Evolutionary conservation across 1,140 invertebrate genomes (phyloP).

Genomic region (Danaus melanippus): DNA sequence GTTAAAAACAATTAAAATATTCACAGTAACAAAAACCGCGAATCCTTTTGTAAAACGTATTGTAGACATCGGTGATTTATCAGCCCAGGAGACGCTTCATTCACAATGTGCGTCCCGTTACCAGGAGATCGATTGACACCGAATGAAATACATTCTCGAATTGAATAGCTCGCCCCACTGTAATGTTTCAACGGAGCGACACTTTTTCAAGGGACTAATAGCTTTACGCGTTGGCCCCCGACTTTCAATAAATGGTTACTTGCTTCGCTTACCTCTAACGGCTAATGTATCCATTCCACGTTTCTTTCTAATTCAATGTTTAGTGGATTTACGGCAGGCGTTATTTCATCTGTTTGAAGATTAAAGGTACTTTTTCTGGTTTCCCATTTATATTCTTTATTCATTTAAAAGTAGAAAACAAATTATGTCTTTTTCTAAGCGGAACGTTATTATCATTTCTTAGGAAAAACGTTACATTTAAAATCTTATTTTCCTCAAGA

Average conservation of each 20-base stretch:
- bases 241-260: constrained; percentile 63
- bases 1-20: no score
- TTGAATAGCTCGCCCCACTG: constrained; percentile 58
- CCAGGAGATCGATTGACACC: constrained; percentile 63
- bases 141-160: constrained; percentile 69
- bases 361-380: constrained; percentile 14
- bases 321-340: constrained; percentile 19
- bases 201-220: constrained; percentile 45
- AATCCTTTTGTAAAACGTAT: constrained; percentile 22
- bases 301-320: constrained; percentile 35
- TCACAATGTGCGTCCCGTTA: constrained; percentile 64
- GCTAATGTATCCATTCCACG: constrained; percentile 40
- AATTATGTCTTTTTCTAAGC: not conserved
- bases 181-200: constrained; percentile 57
- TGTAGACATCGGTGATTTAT: constrained; percentile 58
- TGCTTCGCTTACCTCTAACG: constrained; percentile 29
- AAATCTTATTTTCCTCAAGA: no score
- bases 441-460: constrained; percentile 2
- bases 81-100: constrained; percentile 53
- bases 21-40: no score
- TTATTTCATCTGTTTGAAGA: constrained; percentile 20
- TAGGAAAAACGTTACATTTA: no score
- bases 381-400: not conserved
- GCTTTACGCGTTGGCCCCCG: constrained; percentile 54
- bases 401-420: not conserved